Conservation (phyloP, 2,113 vertebrate species). For the Gymnocephalus cernua region DNA sequence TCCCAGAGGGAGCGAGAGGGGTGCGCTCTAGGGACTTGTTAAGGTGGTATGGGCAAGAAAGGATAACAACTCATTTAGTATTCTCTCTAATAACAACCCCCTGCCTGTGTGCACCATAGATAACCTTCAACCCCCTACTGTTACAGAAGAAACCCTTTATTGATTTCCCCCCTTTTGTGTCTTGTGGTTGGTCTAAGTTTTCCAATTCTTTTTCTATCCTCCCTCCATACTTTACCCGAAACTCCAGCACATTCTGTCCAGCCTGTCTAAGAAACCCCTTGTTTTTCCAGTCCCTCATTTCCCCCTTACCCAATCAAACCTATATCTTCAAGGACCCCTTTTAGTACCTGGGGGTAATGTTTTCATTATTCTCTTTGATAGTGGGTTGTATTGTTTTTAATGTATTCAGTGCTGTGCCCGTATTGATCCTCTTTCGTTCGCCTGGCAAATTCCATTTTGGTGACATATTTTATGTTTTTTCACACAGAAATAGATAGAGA, state of each 20-base stretch:
- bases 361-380: slow-evolving; percentile 66
- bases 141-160: slow-evolving; percentile 22
- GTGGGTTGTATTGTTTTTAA: neutral
- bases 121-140: slow-evolving; percentile 21
- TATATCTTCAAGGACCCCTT: neutral
- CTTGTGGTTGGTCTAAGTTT: slow-evolving; percentile 1
- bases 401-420: neutral
- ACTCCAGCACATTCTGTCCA: neutral
- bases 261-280: neutral
- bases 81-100: slow-evolving; percentile 72
- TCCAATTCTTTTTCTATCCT: neutral
- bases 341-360: neutral
- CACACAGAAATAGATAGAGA: neutral
- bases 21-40: slow-evolving; percentile 70
- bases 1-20: neutral
- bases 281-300: neutral
- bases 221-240: neutral
- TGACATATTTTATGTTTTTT: slow-evolving; percentile 10
- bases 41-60: slow-evolving; percentile 40
- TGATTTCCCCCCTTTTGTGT: slow-evolving; percentile 37
- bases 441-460: neutral
- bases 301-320: neutral
- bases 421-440: slow-evolving; percentile 20
- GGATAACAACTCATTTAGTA: slow-evolving; percentile 61
- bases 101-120: slow-evolving; percentile 17